These are phyloP conservation scores for Oenanthe melanoleuca DNA, from an alignment of 2,113 vertebrate genomes.

Conservation along the genomic window DNA sequence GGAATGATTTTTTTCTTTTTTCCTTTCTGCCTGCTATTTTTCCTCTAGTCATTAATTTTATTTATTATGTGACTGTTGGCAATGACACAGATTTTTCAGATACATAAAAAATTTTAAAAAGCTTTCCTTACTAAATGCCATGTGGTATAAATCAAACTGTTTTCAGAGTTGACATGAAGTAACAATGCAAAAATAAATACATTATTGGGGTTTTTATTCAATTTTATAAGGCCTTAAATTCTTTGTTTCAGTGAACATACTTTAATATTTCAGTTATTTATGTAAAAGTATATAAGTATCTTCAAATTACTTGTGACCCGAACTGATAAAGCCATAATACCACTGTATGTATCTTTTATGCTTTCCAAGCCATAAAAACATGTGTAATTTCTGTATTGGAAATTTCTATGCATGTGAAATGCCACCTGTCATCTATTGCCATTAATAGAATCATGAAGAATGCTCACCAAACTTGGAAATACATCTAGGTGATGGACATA, in stretches of 20 bases:
- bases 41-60: background rate
- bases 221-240: background rate
- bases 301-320: background rate
- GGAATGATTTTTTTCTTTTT: background rate
- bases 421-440: background rate
- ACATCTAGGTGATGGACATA: background rate
- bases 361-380: background rate
- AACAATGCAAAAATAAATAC: background rate
- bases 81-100: background rate
- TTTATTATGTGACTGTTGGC: background rate
- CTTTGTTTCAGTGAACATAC: background rate
- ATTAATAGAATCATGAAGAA: background rate
- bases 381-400: background rate
- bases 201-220: background rate
- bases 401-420: background rate
- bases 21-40: background rate
- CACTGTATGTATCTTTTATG: background rate
- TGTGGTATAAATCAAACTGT: background rate
- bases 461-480: background rate
- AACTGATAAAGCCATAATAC: too few relatives aligned
- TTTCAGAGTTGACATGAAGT: background rate
- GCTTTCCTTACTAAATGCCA: background rate
- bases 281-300: background rate
- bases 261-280: background rate
- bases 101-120: background rate